Evolutionary conservation across 2,797 vertebrate species (phyloP).

Genomic region (Glossophaga mutica): DNA sequence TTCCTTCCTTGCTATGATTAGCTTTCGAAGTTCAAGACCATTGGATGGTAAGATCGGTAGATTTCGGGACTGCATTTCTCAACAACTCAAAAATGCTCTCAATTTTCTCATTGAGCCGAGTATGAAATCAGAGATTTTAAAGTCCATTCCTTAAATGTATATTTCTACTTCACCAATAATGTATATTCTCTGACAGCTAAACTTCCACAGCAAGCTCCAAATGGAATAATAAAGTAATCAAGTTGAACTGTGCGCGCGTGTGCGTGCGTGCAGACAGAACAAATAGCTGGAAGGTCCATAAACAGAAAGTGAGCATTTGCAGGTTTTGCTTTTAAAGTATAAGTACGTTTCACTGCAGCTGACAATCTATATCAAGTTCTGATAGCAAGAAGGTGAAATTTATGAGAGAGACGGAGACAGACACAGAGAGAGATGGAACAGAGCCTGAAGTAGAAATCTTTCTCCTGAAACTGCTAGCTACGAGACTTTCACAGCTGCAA

Average conservation of each 20-base stretch:
- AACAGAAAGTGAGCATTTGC: conserved; percentile 43
- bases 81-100: background rate
- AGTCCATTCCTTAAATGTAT: conserved; percentile 19
- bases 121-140: conserved; percentile 26
- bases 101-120: background rate
- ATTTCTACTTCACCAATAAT: conserved; percentile 7
- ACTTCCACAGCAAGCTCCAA: conserved; percentile 8
- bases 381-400: conserved; percentile 21
- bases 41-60: background rate
- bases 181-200: background rate
- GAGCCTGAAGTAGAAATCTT: background rate
- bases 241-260: background rate
- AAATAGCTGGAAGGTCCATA: background rate
- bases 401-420: background rate
- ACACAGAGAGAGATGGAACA: background rate
- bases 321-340: conserved; percentile 30
- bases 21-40: conserved; percentile 32
- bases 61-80: background rate
- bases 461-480: background rate
- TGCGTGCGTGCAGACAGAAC: background rate
- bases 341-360: conserved; percentile 37
- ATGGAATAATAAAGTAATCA: background rate
- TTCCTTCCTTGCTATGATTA: background rate
- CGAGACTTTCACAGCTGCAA: conserved; percentile 47
- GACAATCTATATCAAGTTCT: conserved; percentile 3